Base-by-base conservation (phyloP, 2,113 vertebrate species). In the Beaufortia kweichowensis region DNA sequence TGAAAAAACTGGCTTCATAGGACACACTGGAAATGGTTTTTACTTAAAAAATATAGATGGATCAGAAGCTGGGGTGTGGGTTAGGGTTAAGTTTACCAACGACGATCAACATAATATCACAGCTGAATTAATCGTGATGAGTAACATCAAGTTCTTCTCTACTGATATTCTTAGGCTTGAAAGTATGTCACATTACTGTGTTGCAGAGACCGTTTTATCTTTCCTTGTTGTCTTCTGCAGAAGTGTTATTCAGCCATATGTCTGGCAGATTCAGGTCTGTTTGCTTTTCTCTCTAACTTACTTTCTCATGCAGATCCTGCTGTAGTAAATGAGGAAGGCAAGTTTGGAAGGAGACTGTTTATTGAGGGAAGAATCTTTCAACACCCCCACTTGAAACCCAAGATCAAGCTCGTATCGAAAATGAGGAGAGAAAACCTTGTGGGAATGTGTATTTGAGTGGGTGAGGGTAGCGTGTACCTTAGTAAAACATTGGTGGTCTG, bases 301-400 rank as follows among this genome's bases (percentile, higher is more conserved):
- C 48, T 53, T 19, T 53, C 35, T 31, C 62, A 65, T 21, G 6
- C 23, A 28, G 7, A 17, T 6, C 41, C 8, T 66, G 23, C 14
- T 69, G n/a, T 69, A 31, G 28, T 69, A 35, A 55, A 55, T 85
- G n/a, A 19, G 29, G 55, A n/a, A 79, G 64, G 75, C 59, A 79
- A 67, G 55, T 14, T 3, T 33, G 73, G 21, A 46, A 64, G 28
- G 60, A 64, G 77, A 39, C 55, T 69, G 66, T 69, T 69, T 69
- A 69, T 55, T 69, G 77, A 55, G 67, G 24, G 57, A 71, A 55
- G 33, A 10, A 62, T 28, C 29, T 69, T 69, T 69, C 48, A 69
- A 55, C 66, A 69, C 67, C 29, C 67, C 67, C 65, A 26, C 8
- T 31, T n/a, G 19, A 68, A 68, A 10, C 26, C 48, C 21, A 17